phyloP scores from a whole-genome alignment of 2,113 vertebrate genomes.

The Hassar affinis region DNA sequence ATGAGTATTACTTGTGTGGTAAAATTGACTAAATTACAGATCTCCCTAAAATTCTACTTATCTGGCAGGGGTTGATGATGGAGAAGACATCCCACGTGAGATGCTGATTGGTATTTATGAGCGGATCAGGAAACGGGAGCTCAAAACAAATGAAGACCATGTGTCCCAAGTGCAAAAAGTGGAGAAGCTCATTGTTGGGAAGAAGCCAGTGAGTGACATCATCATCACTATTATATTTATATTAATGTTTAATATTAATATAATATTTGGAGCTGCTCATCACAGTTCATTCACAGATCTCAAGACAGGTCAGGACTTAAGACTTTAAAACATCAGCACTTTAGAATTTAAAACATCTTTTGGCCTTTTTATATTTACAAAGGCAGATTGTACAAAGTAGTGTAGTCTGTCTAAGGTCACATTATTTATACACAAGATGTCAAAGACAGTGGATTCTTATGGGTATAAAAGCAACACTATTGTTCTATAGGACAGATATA shows the following conservation, averaged over 20 bases:
- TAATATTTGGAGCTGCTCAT: constrained; percentile 19
- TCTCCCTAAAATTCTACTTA: not conserved
- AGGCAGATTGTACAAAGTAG: not conserved
- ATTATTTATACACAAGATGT: constrained; percentile 25
- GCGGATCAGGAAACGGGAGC: constrained; percentile 90
- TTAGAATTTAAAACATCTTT: not conserved
- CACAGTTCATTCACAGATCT: not conserved
- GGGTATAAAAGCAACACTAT: not conserved
- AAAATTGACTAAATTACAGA: too few species aligned
- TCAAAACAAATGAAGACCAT: constrained; percentile 96
- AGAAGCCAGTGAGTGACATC: constrained; percentile 86
- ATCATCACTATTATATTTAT: constrained; percentile 16
- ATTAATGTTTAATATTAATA: too few species aligned
- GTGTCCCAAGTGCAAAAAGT: constrained; percentile 98
- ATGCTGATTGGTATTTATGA: constrained; percentile 95
- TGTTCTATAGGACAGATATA: constrained; percentile 35
- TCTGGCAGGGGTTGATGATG: constrained; percentile 88
- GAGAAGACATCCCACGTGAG: constrained; percentile 93
- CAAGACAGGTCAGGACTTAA: constrained; percentile 7
- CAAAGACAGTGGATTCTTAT: not conserved
- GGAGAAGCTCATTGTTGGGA: constrained; percentile 95
- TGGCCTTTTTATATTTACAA: not conserved
- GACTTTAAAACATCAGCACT: not conserved
- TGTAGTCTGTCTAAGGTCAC: constrained; percentile 1
- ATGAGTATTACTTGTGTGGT: not conserved